Conservation (phyloP, 2,797 vertebrate species). For the Halcyon chelicuti region DNA sequence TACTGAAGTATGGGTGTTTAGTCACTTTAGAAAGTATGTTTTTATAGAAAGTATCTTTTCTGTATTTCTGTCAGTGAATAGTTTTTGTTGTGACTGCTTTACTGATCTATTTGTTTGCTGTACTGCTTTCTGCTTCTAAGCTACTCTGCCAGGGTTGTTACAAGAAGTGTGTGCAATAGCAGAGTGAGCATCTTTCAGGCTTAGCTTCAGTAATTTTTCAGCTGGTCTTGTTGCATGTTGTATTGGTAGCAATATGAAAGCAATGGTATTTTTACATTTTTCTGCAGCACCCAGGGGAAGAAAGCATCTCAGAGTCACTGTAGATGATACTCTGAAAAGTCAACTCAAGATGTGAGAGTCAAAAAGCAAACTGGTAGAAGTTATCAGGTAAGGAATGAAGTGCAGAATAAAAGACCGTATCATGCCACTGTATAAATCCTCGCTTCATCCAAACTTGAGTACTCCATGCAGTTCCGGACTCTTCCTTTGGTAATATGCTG, state of each 20-base stretch:
- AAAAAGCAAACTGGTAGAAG: background rate
- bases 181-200: background rate
- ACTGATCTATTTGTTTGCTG: background rate
- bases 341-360: background rate
- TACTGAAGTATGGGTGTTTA: background rate
- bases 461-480: background rate
- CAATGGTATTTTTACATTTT: background rate
- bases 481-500: background rate
- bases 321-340: background rate
- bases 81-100: background rate
- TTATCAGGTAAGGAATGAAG: background rate
- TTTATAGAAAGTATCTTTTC: background rate
- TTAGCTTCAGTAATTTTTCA: background rate
- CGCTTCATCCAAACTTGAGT: background rate
- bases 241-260: background rate
- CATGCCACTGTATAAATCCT: background rate
- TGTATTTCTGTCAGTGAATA: background rate
- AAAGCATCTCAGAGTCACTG: background rate
- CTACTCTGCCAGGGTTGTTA: background rate
- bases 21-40: background rate
- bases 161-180: background rate
- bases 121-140: background rate
- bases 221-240: background rate
- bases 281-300: background rate
- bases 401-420: background rate